Conservation (phyloP, 2,888 invertebrate genomes). For the Eugnorisma glareosa region DNA sequence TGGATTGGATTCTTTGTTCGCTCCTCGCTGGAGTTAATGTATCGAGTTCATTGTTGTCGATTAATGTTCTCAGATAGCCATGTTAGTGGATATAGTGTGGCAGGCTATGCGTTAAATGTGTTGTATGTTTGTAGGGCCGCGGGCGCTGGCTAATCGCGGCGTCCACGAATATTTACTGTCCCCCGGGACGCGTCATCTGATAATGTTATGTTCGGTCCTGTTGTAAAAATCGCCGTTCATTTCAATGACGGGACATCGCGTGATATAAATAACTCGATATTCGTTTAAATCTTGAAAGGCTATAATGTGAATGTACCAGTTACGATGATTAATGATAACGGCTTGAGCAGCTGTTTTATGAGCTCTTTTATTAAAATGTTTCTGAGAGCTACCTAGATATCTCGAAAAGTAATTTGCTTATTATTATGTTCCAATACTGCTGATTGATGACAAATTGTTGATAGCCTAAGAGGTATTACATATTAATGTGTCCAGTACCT, state of each 20-base stretch:
- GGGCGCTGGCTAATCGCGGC: conserved; percentile 80
- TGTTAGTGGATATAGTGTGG: conserved; percentile 33
- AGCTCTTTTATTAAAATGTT: conserved; percentile 51
- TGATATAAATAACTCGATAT: conserved; percentile 65
- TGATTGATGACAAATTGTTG: conserved; percentile 45
- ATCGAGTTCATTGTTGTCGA: conserved; percentile 56
- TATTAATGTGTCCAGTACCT: conserved; percentile 9
- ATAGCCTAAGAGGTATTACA: conserved; percentile 3
- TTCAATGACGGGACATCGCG: conserved; percentile 60
- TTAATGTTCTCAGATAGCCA: conserved; percentile 37
- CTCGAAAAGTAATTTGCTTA: conserved; percentile 41
- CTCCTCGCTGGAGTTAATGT: conserved; percentile 42
- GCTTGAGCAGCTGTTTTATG: conserved; percentile 37
- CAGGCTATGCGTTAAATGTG: conserved; percentile 61
- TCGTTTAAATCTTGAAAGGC: conserved; percentile 62
- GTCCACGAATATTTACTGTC: conserved; percentile 83
- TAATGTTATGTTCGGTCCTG: conserved; percentile 77
- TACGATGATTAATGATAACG: conserved; percentile 58
- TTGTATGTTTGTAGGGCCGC: conserved; percentile 71
- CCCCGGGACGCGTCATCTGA: conserved; percentile 81
- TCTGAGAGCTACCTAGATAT: conserved; percentile 39
- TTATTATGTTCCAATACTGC: conserved; percentile 11
- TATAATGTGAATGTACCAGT: conserved; percentile 57
- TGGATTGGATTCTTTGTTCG: conserved; percentile 66
- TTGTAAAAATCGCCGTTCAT: conserved; percentile 73